Conservation (phyloP, 2,888 invertebrate genomes). For the Caenorhabditis uteleia region DNA sequence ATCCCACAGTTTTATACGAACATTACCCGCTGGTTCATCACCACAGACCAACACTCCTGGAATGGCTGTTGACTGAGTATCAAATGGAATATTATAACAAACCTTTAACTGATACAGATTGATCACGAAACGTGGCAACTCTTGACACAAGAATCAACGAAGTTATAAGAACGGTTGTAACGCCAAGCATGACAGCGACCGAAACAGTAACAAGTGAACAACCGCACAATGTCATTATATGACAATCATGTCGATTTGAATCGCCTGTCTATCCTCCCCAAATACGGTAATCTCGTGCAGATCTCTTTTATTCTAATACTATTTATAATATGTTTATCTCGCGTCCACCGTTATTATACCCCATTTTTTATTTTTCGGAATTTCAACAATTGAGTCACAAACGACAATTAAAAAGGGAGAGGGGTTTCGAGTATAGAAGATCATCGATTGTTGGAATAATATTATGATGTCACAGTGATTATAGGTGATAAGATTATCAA, state of each 20-base stretch:
- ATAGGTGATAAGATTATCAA: too few relatives aligned
- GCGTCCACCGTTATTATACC: too few relatives aligned
- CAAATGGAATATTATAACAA: neutral
- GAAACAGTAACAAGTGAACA: conserved; percentile 32
- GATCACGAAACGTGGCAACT: conserved; percentile 40
- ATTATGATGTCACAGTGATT: too few relatives aligned
- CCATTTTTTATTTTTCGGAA: too few relatives aligned
- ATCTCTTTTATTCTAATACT: neutral
- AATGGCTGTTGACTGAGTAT: neutral
- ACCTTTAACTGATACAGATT: conserved; percentile 35
- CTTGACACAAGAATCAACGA: conserved; percentile 25
- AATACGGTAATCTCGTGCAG: conserved; percentile 17
- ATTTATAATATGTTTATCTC: too few relatives aligned
- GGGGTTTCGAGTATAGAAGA: too few relatives aligned
- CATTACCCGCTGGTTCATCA: conserved; percentile 44
- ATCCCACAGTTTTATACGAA: conserved; percentile 55
- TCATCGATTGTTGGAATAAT: too few relatives aligned
- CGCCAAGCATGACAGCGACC: conserved; percentile 34
- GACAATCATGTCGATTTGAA: too few relatives aligned
- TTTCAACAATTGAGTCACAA: too few relatives aligned
- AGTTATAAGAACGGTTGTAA: conserved; percentile 31
- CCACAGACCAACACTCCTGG: conserved; percentile 53
- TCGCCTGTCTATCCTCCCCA: conserved; percentile 1
- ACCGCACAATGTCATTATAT: conserved; percentile 8
- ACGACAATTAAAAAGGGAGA: too few relatives aligned